phyloP scores from a whole-genome alignment of 2,888 invertebrate genomes.

The Drosophila melanocephala region DNA sequence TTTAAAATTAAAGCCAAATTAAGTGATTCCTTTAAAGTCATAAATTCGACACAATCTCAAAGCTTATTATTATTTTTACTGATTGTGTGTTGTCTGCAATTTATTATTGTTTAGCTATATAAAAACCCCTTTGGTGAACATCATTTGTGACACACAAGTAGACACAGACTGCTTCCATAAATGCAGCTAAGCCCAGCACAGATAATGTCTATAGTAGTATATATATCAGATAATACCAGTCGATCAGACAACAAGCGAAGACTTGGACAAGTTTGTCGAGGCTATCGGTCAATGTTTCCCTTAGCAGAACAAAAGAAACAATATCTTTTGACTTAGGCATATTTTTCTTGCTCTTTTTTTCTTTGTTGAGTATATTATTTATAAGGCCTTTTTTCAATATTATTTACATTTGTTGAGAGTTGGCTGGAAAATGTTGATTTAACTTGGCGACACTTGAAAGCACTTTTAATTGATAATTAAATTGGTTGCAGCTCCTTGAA shows the following conservation, averaged over 20 bases:
- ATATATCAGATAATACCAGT: slow-evolving; percentile 14
- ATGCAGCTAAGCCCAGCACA: slow-evolving; percentile 4
- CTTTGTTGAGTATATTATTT: slow-evolving; percentile 9
- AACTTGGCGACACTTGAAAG: slow-evolving; percentile 37
- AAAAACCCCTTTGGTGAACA: background rate
- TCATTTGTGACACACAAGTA: slow-evolving; percentile 7
- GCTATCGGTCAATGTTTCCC: slow-evolving; percentile 11
- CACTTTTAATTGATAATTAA: slow-evolving; percentile 34
- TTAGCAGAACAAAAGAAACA: slow-evolving; percentile 6
- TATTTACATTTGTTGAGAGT: slow-evolving; percentile 53
- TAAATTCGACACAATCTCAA: background rate
- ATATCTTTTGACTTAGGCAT: background rate
- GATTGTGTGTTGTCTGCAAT: background rate
- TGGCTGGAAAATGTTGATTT: slow-evolving; percentile 21
- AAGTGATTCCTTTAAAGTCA: background rate
- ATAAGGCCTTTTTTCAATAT: slow-evolving; percentile 13
- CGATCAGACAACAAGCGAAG: slow-evolving; percentile 6
- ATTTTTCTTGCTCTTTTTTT: background rate
- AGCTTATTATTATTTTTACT: background rate
- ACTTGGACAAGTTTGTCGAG: background rate
- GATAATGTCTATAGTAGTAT: slow-evolving; percentile 7
- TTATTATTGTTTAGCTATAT: background rate
- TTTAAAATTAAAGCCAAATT: background rate
- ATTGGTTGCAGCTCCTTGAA: slow-evolving; percentile 30
- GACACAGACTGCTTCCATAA: slow-evolving; percentile 3